phyloP scores from a whole-genome alignment of 2,113 vertebrate species.

The Picathartes gymnocephalus region DNA sequence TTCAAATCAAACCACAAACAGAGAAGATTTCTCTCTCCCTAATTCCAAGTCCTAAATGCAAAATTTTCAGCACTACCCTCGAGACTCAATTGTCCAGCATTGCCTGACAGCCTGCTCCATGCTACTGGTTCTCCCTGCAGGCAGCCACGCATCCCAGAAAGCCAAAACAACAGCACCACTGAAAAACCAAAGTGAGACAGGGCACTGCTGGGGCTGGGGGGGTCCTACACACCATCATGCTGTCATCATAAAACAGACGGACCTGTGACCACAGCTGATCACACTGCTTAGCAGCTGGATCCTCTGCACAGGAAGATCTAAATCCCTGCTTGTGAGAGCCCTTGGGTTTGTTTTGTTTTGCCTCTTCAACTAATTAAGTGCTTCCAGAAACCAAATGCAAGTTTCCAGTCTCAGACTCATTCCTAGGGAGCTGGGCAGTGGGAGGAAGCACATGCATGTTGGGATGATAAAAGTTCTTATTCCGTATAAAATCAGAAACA shows the following conservation, averaged over 20 bases:
- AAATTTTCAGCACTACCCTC: not conserved
- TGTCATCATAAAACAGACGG: not conserved
- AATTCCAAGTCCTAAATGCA: not conserved
- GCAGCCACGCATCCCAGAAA: not conserved
- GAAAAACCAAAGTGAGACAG: not conserved
- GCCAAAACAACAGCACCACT: not conserved
- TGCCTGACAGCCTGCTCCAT: not conserved
- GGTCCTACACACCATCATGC: rapidly evolving
- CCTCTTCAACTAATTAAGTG: not conserved
- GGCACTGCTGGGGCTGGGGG: not conserved
- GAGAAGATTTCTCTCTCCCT: not conserved
- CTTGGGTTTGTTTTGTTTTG: not conserved
- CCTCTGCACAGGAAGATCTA: not conserved
- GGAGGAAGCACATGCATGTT: slow-evolving; percentile 5
- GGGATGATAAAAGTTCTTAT: slow-evolving; percentile 32
- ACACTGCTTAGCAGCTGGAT: not conserved
- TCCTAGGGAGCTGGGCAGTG: not conserved
- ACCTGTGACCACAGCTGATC: not conserved
- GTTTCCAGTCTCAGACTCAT: not conserved
- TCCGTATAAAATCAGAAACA: slow-evolving; percentile 60
- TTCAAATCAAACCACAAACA: not conserved
- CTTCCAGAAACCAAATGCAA: not conserved
- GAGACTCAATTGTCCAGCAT: not conserved
- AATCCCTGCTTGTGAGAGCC: not conserved
- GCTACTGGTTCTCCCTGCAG: rapidly evolving